Percentiles rank a stretch among this genome's conserved stretches.
Conservation (phyloP, 2,888 invertebrate genomes). For the Dastarcus helophoroides region DNA sequence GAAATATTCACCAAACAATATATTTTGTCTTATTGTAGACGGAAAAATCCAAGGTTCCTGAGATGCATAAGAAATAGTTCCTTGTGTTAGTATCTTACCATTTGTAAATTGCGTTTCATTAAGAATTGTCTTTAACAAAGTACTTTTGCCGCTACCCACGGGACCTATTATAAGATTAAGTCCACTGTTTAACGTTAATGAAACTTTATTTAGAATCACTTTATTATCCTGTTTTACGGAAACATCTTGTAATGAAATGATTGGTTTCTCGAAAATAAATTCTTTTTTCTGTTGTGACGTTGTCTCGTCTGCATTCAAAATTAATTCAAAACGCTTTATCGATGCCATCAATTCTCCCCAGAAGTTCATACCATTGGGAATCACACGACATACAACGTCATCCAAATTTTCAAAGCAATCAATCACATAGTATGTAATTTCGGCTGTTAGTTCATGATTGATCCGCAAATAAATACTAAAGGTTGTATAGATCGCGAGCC, state of each 20-base stretch:
- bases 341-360: slow-evolving; percentile 66
- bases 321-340: slow-evolving; percentile 53
- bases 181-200: slow-evolving; percentile 29
- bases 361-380: slow-evolving; percentile 71
- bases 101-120: slow-evolving; percentile 19
- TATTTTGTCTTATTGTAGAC: slow-evolving; percentile 25
- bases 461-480: slow-evolving; percentile 49
- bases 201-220: slow-evolving; percentile 33
- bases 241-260: slow-evolving; percentile 9
- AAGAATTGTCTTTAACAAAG: slow-evolving; percentile 24
- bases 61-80: slow-evolving; percentile 26
- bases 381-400: slow-evolving; percentile 76
- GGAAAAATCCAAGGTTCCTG: slow-evolving; percentile 30
- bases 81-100: slow-evolving; percentile 19
- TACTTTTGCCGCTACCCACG: slow-evolving; percentile 25
- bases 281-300: not conserved
- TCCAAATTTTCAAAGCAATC: slow-evolving; percentile 79
- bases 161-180: slow-evolving; percentile 10
- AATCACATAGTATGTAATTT: slow-evolving; percentile 73
- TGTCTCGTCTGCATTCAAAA: slow-evolving; percentile 35
- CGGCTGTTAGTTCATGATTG: slow-evolving; percentile 60
- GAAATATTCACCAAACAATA: slow-evolving; percentile 31
- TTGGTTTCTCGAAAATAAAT: not conserved
- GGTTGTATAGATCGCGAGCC: slow-evolving; percentile 23
- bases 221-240: slow-evolving; percentile 15